These are phyloP conservation scores for Pomatorhinus ruficollis DNA, from an alignment of 2,113 vertebrate genomes.

Conservation along the genomic window DNA sequence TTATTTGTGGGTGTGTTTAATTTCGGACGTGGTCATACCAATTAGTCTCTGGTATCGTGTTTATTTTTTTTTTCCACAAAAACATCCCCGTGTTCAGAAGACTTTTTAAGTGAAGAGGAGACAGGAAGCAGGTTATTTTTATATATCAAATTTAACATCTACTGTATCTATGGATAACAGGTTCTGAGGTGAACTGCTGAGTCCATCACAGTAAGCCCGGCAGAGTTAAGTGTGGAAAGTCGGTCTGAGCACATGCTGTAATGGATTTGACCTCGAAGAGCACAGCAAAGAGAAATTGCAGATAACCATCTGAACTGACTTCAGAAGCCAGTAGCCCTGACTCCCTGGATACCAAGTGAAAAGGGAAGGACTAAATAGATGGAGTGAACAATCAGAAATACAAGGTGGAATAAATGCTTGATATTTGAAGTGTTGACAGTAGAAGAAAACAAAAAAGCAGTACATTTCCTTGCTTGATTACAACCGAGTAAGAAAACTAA, in stretches of 20 bases:
- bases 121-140: slow-evolving; percentile 19
- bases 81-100: neutral
- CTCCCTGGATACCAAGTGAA: slow-evolving; percentile 51
- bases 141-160: slow-evolving; percentile 58
- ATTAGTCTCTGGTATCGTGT: neutral
- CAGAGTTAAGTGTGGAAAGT: slow-evolving; percentile 77
- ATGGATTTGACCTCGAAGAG: slow-evolving; percentile 79
- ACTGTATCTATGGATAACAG: slow-evolving; percentile 63
- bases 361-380: slow-evolving; percentile 46
- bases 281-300: slow-evolving; percentile 75
- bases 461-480: neutral
- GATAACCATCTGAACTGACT: slow-evolving; percentile 79
- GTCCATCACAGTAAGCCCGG: slow-evolving; percentile 56
- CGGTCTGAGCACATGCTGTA: slow-evolving; percentile 68
- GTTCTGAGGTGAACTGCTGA: slow-evolving; percentile 66
- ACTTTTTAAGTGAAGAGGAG: neutral
- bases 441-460: neutral
- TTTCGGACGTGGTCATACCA: neutral
- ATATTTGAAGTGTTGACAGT: slow-evolving; percentile 38
- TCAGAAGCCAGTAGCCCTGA: slow-evolving; percentile 70
- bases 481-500: neutral
- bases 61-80: neutral
- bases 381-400: slow-evolving; percentile 47
- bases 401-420: slow-evolving; percentile 24
- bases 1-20: neutral